Evolutionary conservation across 2,888 invertebrate genomes (phyloP), one percentile per base, ranked within the genome.

Genomic region (Ornithoptera priamus): DNA sequence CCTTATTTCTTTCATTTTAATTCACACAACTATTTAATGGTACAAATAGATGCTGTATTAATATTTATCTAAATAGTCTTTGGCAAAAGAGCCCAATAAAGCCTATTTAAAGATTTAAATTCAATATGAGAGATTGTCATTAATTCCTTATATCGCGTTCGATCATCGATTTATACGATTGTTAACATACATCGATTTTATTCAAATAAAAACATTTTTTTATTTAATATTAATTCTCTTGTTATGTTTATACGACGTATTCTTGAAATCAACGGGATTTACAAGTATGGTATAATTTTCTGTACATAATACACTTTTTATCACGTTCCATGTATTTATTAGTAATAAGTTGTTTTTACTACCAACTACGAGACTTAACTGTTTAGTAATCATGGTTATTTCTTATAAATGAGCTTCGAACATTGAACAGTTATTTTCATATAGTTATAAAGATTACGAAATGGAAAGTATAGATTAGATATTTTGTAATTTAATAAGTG

Each of bases 331-430:
- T 68, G 64, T 36, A 42, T 30, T n/a, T 36, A 50, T 36, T 42
- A 39, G n/a, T 62, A 70, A 66, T 70, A 63, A 63, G 53, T 66
- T 63, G 66, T 67, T 70, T 67, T 67, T 67, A 39, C 60, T 53
- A 66, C 15, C 66, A 62, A 66, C 36, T 46, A 39, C 30, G 66
- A 42, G 36, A 70, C 22, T 4, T 70, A 67, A 63, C 63, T 67
- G 70, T 70, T 63, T 46, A 53, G 56, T 63, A 56, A 67, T 70
- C 20, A 67, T 39, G 63, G 30, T 36, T 63, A 30, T 22, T 66
- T 22, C 62, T 17, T 24, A 61, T 62, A 62, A 42, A 58, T 42
- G 22, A 61, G 53, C 57, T 57, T 15, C 42, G 15, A 36, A 6
- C 30, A 50, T 20, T 18, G 50, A 5, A 39, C 57, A 62, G 58